Evolutionary conservation across 2,797 vertebrate genomes (phyloP).

Genomic region (Pogonophryne albipinna): DNA sequence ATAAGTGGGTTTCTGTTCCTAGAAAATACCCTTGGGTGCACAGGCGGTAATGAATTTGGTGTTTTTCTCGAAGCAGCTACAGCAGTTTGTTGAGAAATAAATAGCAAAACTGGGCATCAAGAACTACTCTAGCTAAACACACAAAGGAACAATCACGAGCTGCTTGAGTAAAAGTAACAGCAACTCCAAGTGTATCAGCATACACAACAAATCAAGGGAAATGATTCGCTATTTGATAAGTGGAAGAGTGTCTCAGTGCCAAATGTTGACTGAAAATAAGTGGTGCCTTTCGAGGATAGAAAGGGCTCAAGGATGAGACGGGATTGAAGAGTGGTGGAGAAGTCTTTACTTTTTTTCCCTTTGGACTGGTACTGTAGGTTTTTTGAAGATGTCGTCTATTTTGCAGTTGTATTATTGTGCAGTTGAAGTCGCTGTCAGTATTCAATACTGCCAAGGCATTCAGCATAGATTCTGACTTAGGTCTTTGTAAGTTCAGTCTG

Average conservation of each 20-base stretch:
- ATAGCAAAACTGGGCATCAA: slow-evolving; percentile 29
- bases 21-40: slow-evolving; percentile 32
- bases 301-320: neutral
- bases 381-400: neutral
- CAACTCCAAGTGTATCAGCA: neutral
- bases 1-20: slow-evolving; percentile 45
- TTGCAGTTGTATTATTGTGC: neutral
- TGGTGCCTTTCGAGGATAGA: slow-evolving; percentile 5
- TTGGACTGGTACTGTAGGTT: neutral
- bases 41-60: slow-evolving; percentile 51
- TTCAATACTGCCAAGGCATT: too few relatives aligned
- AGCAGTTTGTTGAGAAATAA: slow-evolving; percentile 45
- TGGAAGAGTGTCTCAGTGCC: neutral
- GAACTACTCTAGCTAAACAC: slow-evolving; percentile 6
- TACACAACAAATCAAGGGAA: neutral
- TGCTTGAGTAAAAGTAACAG: neutral
- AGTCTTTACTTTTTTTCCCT: neutral
- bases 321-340: neutral
- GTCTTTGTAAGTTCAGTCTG: too few relatives aligned
- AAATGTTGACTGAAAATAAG: slow-evolving; percentile 4
- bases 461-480: too few relatives aligned
- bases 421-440: too few relatives aligned
- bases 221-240: neutral
- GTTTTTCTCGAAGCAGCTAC: slow-evolving; percentile 30
- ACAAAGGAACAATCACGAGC: neutral